A percentile compares a stretch with the other conserved stretches of the same genome.
Conservation (phyloP, 2,797 vertebrate species). For the Gymnoscopelus braueri region DNA sequence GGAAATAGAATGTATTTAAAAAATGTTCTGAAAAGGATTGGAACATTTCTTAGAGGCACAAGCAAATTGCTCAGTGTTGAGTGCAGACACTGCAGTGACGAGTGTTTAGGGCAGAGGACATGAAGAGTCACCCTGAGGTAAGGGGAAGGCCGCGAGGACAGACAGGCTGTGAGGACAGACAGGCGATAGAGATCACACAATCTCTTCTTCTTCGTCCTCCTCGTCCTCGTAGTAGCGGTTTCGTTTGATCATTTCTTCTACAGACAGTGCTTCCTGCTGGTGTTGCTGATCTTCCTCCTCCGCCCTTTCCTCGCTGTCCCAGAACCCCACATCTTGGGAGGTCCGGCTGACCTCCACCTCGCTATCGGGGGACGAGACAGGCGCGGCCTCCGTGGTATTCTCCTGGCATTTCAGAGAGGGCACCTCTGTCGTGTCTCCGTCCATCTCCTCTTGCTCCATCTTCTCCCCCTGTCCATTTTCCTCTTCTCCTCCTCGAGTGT, state of each 20-base stretch:
- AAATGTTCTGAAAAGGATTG: constrained; percentile 1
- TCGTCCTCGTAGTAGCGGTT: constrained; percentile 91
- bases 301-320: constrained; percentile 85
- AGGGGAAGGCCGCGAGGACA: not conserved
- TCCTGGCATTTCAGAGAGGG: constrained; percentile 57
- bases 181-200: constrained; percentile 38
- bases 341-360: constrained; percentile 72
- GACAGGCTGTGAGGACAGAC: constrained; percentile 10
- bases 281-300: constrained; percentile 76
- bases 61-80: constrained; percentile 23
- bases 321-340: constrained; percentile 88
- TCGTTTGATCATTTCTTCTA: constrained; percentile 95
- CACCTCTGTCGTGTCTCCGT: constrained; percentile 18
- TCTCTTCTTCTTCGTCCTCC: constrained; percentile 84
- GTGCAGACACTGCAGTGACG: constrained; percentile 27
- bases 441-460: constrained; percentile 33
- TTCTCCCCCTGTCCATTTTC: constrained; percentile 34
- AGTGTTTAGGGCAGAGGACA: constrained; percentile 7
- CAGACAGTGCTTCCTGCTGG: constrained; percentile 81
- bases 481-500: constrained; percentile 13
- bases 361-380: constrained; percentile 64
- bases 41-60: constrained; percentile 54
- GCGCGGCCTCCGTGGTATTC: constrained; percentile 65
- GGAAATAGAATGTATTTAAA: constrained; percentile 20
- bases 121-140: constrained; percentile 3